Conservation (phyloP, 1,140 invertebrate species). For the Thalassaphorura encarpata region DNA sequence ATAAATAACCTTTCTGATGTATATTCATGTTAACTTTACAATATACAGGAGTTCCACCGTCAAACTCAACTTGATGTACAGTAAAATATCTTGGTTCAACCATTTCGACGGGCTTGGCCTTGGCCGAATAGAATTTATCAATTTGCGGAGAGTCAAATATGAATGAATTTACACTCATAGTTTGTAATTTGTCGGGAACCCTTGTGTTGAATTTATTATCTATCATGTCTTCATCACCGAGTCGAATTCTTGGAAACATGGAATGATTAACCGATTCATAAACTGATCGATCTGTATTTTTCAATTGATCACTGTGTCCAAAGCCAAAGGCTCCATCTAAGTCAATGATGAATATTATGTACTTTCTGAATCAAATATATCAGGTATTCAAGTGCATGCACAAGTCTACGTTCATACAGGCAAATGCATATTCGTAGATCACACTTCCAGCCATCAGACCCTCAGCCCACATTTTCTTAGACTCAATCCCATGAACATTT, state of each 20-base stretch:
- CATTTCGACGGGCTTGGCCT: neutral
- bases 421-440: conserved; percentile 21
- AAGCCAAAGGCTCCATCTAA: conserved; percentile 22
- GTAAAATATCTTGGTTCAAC: conserved; percentile 7
- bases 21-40: conserved; percentile 18
- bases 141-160: conserved; percentile 7
- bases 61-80: conserved; percentile 16
- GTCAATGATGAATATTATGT: too few relatives aligned
- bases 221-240: conserved; percentile 1
- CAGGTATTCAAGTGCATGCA: too few relatives aligned
- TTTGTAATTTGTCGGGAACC: conserved; percentile 11
- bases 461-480: neutral
- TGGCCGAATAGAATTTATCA: neutral
- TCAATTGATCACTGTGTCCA: conserved; percentile 22
- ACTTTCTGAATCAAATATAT: too few relatives aligned
- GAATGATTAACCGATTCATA: conserved; percentile 14
- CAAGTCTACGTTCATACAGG: too few relatives aligned
- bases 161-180: conserved; percentile 13
- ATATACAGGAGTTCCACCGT: conserved; percentile 15
- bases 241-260: conserved; percentile 21
- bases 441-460: conserved; percentile 8
- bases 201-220: conserved; percentile 7
- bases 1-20: conserved; percentile 4
- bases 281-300: conserved; percentile 14
- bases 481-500: conserved; percentile 14